A percentile compares a stretch with the other conserved stretches of the same genome.
Evolutionary conservation across 2,797 vertebrate species (phyloP).

Genomic region (Catharus ustulatus): DNA sequence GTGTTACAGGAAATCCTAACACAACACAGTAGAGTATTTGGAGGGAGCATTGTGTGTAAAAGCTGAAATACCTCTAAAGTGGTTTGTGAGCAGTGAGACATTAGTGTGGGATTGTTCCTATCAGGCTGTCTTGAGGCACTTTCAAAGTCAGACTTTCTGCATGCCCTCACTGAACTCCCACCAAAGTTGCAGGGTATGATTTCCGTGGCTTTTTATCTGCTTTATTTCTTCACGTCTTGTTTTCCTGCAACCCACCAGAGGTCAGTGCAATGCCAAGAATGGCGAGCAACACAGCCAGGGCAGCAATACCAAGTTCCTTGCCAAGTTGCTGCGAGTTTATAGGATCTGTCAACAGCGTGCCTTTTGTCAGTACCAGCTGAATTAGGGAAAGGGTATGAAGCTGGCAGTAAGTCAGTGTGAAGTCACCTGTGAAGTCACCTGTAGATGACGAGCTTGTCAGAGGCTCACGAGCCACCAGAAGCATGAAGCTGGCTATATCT

Average conservation of each 20-base stretch:
- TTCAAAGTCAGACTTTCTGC: neutral
- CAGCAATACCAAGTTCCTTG: neutral
- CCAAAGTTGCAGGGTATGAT: neutral
- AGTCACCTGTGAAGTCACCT: neutral
- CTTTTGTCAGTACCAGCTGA: neutral
- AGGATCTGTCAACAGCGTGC: neutral
- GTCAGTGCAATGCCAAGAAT: constrained; percentile 44
- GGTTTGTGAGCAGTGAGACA: neutral
- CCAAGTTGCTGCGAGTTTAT: neutral
- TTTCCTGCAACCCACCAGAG: constrained; percentile 30
- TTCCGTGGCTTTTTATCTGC: neutral
- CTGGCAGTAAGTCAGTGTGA: neutral
- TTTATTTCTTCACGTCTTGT: neutral
- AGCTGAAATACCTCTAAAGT: neutral
- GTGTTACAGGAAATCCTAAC: neutral
- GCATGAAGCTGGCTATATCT: neutral
- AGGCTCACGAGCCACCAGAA: neutral
- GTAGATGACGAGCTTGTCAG: neutral
- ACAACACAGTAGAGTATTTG: neutral
- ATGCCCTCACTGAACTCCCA: neutral
- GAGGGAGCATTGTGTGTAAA: neutral
- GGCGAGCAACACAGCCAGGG: neutral
- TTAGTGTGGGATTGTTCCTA: neutral
- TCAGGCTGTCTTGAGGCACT: neutral
- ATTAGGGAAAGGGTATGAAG: neutral